Conservation (phyloP, 2,888 invertebrate genomes). For the Aquatica leii region DNA sequence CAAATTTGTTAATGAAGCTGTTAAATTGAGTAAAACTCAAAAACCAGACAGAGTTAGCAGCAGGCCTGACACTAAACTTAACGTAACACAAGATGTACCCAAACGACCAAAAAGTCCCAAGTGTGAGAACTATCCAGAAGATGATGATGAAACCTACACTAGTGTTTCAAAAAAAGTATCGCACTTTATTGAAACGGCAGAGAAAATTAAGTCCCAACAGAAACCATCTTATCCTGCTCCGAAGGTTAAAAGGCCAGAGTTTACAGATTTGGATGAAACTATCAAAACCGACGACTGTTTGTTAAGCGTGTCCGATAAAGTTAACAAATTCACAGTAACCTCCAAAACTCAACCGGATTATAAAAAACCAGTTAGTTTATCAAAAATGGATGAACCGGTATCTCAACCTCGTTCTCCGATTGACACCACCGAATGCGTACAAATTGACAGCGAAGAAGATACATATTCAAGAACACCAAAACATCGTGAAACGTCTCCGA, state of each 20-base stretch:
- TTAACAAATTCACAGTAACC: slow-evolving; percentile 62
- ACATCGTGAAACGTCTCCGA: slow-evolving; percentile 43
- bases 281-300: slow-evolving; percentile 63
- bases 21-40: slow-evolving; percentile 55
- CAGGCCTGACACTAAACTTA: slow-evolving; percentile 57
- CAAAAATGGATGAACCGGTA: slow-evolving; percentile 42
- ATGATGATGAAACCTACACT: slow-evolving; percentile 59
- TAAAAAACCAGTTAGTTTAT: slow-evolving; percentile 41
- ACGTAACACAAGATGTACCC: slow-evolving; percentile 33
- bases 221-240: slow-evolving; percentile 31
- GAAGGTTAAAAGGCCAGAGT: slow-evolving; percentile 43
- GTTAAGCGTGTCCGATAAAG: slow-evolving; percentile 68
- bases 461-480: slow-evolving; percentile 31
- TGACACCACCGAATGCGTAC: slow-evolving; percentile 41
- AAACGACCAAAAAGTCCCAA: slow-evolving; percentile 54
- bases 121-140: slow-evolving; percentile 47
- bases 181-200: slow-evolving; percentile 55
- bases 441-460: slow-evolving; percentile 45
- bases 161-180: slow-evolving; percentile 66
- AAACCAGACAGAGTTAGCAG: slow-evolving; percentile 65
- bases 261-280: slow-evolving; percentile 46
- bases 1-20: slow-evolving; percentile 57
- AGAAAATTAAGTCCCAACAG: slow-evolving; percentile 38
- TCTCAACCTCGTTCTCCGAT: slow-evolving; percentile 10
- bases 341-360: slow-evolving; percentile 56